Conservation (phyloP, 2,888 invertebrate species). For the Sturmia bella region DNA sequence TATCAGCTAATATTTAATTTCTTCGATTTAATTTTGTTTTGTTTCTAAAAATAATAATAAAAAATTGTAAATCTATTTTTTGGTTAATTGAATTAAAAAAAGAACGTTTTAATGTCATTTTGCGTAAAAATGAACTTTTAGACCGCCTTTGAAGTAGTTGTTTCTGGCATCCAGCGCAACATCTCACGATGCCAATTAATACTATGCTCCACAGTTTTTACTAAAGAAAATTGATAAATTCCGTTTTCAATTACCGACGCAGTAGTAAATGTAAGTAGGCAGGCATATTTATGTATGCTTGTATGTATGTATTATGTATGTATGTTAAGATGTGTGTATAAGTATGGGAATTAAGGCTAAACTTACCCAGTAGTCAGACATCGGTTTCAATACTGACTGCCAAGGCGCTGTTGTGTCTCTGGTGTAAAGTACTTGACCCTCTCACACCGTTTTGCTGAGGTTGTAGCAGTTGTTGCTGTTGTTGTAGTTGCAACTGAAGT, state of each 20-base stretch:
- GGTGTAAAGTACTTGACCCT: constrained; percentile 77
- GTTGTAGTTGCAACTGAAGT: constrained; percentile 78
- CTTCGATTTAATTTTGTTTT: constrained; percentile 50
- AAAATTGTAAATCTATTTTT: constrained; percentile 50
- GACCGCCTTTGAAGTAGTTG: constrained; percentile 82
- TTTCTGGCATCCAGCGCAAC: constrained; percentile 82
- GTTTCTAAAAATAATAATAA: constrained; percentile 65
- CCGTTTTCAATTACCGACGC: not conserved
- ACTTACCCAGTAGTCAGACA: constrained; percentile 95
- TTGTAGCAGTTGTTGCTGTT: constrained; percentile 77
- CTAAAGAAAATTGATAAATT: constrained; percentile 69
- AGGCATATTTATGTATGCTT: too few relatives aligned
- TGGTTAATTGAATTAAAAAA: constrained; percentile 64
- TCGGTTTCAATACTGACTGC: constrained; percentile 96
- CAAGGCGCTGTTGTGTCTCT: constrained; percentile 89
- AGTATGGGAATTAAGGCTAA: not conserved
- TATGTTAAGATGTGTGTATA: too few relatives aligned
- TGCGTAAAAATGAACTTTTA: constrained; percentile 76
- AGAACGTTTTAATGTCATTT: constrained; percentile 58
- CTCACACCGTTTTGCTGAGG: constrained; percentile 74
- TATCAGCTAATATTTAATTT: constrained; percentile 66
- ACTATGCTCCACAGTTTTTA: constrained; percentile 81
- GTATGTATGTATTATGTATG: too few relatives aligned
- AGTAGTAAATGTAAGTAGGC: too few relatives aligned
- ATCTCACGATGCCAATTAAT: constrained; percentile 82